A percentile compares a stretch with the other conserved stretches of the same genome.
These are phyloP conservation scores for Perca flavescens DNA, from an alignment of 2,113 vertebrate species.

Conservation along the genomic window DNA sequence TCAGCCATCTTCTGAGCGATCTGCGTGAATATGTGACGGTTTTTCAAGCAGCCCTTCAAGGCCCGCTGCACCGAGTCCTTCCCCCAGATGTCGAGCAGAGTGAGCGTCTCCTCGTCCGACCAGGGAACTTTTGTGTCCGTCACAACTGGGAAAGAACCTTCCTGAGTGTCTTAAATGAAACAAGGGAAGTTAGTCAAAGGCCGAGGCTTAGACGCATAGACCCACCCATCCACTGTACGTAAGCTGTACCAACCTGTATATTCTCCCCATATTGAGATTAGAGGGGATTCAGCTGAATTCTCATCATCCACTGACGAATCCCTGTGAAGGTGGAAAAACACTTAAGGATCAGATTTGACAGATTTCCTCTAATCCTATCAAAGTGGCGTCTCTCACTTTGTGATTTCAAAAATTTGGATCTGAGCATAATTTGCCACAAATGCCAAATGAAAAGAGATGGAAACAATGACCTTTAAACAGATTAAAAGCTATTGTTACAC, in stretches of 20 bases:
- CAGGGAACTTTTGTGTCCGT: constrained; percentile 79
- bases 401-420: too few relatives aligned
- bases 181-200: not conserved
- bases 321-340: constrained; percentile 49
- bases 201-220: not conserved
- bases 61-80: constrained; percentile 77
- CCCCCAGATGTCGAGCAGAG: constrained; percentile 82
- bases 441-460: too few relatives aligned
- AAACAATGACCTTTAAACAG: not conserved
- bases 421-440: too few relatives aligned
- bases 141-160: constrained; percentile 49
- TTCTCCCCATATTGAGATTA: constrained; percentile 83
- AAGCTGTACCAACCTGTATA: constrained; percentile 79
- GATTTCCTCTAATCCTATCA: not conserved
- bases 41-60: constrained; percentile 81
- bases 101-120: constrained; percentile 82
- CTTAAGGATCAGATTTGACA: not conserved
- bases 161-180: constrained; percentile 68
- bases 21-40: constrained; percentile 81
- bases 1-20: constrained; percentile 80
- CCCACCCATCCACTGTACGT: not conserved
- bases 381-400: not conserved
- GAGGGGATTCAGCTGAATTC: constrained; percentile 77
- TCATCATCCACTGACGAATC: constrained; percentile 71
- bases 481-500: not conserved